Conservation (phyloP, 2,113 vertebrate species). For the Erythrocercus mccallii region DNA sequence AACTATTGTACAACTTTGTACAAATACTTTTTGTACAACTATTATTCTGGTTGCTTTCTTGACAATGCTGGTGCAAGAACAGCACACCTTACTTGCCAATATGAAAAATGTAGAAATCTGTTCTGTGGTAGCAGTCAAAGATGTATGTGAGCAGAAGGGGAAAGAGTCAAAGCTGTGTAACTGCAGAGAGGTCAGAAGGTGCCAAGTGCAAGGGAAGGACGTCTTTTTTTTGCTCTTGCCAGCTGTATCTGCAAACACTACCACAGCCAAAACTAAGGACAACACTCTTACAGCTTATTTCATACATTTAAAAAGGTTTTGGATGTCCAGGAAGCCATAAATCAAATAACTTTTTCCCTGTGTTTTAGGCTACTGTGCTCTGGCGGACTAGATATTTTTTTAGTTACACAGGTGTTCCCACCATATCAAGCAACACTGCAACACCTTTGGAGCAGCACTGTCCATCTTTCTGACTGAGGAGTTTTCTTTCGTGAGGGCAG, state of each 20-base stretch:
- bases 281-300: not conserved
- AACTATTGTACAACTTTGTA: not conserved
- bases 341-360: not conserved
- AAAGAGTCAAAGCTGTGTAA: not conserved
- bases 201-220: accelerated
- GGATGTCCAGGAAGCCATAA: not conserved
- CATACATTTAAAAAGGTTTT: not conserved
- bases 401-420: not conserved
- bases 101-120: not conserved
- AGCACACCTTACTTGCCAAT: not conserved
- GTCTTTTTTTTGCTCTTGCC: not conserved
- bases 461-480: not conserved
- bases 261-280: not conserved
- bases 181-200: not conserved
- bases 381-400: not conserved
- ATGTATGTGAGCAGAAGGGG: not conserved
- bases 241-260: not conserved
- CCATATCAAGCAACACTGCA: not conserved
- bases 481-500: not conserved
- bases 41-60: not conserved
- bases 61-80: not conserved
- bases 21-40: not conserved
- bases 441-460: not conserved
- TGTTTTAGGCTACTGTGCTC: not conserved
- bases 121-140: not conserved